Evolutionary conservation across 2,113 vertebrate species (phyloP).

Genomic region (Neofelis nebulosa): DNA sequence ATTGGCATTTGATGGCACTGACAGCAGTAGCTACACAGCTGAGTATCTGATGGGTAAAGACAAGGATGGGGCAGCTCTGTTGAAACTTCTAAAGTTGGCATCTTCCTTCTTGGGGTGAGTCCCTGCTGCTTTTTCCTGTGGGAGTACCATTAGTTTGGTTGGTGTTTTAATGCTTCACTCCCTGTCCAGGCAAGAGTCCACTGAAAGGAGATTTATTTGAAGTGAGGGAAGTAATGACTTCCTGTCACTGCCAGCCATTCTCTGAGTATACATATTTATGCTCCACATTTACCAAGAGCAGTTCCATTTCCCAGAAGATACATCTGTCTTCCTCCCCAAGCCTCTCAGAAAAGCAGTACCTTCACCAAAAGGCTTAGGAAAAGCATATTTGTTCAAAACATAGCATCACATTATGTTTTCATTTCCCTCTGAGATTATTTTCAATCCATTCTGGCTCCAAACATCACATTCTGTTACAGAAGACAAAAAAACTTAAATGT

Average conservation of each 20-base stretch:
- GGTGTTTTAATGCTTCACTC: not conserved
- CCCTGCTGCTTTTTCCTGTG: not conserved
- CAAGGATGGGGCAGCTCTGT: not conserved
- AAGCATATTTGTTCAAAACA: not conserved
- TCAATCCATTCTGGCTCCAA: not conserved
- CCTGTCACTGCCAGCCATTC: not conserved
- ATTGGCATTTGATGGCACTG: not conserved
- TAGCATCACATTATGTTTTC: not conserved
- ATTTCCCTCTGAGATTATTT: not conserved
- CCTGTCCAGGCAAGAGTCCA: not conserved
- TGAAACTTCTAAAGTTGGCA: not conserved
- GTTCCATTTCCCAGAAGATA: not conserved
- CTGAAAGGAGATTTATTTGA: not conserved
- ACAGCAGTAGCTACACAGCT: not conserved
- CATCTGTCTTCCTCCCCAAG: not conserved
- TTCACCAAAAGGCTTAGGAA: not conserved
- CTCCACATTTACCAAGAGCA: not conserved
- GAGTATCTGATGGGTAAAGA: not conserved
- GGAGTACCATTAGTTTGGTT: not conserved
- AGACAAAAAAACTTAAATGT: conserved; percentile 22
- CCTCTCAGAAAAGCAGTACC: not conserved
- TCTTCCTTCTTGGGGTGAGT: not conserved
- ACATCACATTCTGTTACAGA: not conserved
- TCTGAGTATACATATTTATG: not conserved
- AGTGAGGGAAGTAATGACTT: not conserved